A percentile compares a stretch with the other conserved stretches of the same genome.
phyloP scores from a whole-genome alignment of 2,888 invertebrate genomes.

The Linyphia triangularis region DNA sequence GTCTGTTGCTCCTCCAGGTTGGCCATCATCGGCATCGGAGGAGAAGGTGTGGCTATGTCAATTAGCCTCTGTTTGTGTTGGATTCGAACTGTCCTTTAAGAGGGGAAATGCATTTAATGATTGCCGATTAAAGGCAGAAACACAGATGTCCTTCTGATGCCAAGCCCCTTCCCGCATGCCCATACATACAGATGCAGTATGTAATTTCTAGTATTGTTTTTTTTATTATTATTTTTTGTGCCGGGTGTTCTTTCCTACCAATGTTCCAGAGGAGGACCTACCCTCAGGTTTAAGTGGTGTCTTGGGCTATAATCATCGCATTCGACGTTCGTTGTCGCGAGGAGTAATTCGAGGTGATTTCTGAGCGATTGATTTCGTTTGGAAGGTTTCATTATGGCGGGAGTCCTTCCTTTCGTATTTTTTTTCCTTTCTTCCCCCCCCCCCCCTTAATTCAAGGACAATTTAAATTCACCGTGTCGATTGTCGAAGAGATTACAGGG shows the following conservation, averaged over 20 bases:
- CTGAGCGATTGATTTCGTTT: constrained; percentile 69
- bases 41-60: constrained; percentile 72
- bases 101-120: constrained; percentile 66
- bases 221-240: constrained; percentile 26
- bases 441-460: neutral
- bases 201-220: constrained; percentile 70
- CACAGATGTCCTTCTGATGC: constrained; percentile 62
- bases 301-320: constrained; percentile 59
- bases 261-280: constrained; percentile 36
- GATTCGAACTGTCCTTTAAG: constrained; percentile 63
- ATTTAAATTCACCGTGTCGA: no score
- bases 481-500: no score
- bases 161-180: constrained; percentile 60
- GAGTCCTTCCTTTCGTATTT: neutral
- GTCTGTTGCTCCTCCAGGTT: neutral
- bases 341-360: constrained; percentile 52
- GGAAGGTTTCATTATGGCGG: constrained; percentile 34
- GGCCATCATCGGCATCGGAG: neutral
- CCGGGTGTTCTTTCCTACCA: neutral
- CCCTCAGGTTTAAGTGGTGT: constrained; percentile 52
- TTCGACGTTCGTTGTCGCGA: constrained; percentile 64
- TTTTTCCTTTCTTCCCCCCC: no score
- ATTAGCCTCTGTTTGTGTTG: constrained; percentile 73
- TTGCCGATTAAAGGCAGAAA: constrained; percentile 62
- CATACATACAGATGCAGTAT: constrained; percentile 42